A percentile compares a stretch with the other conserved stretches of the same genome.
Evolutionary conservation across 2,113 vertebrate genomes (phyloP).

Genomic region (Oryzias melastigma): DNA sequence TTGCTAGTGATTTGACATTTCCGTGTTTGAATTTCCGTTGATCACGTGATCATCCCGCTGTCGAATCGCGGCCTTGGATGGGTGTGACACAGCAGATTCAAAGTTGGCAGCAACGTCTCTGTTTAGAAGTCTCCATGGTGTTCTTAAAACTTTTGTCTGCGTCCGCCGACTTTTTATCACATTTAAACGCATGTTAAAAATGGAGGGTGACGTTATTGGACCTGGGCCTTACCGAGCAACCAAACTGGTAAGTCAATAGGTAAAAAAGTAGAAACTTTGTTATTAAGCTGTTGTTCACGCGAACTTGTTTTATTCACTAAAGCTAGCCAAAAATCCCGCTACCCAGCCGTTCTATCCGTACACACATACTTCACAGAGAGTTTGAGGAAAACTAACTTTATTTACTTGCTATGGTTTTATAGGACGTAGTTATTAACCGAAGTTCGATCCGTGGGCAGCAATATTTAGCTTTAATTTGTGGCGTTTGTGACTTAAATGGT

Average conservation of each 20-base stretch:
- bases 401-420: too few species aligned
- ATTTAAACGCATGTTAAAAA: conserved; percentile 7
- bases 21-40: neutral
- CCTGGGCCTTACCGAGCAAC: conserved; percentile 69
- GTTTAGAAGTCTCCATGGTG: neutral
- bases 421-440: too few species aligned
- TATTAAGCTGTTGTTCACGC: neutral
- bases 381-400: too few species aligned
- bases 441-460: too few species aligned
- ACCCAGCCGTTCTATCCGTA: too few species aligned
- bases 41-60: conserved; percentile 38
- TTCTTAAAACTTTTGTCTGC: neutral
- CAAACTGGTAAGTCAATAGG: conserved; percentile 61
- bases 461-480: too few species aligned
- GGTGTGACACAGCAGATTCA: conserved; percentile 62
- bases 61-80: conserved; percentile 48
- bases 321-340: too few species aligned
- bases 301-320: neutral
- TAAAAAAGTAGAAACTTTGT: neutral
- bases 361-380: too few species aligned
- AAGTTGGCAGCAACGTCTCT: conserved; percentile 60
- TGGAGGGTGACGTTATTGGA: conserved; percentile 66
- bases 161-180: conserved; percentile 28
- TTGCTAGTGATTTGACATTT: too few species aligned
- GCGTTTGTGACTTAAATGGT: too few species aligned